Base-by-base conservation (phyloP, 2,113 vertebrate genomes). In the Nycticorax nycticorax region DNA sequence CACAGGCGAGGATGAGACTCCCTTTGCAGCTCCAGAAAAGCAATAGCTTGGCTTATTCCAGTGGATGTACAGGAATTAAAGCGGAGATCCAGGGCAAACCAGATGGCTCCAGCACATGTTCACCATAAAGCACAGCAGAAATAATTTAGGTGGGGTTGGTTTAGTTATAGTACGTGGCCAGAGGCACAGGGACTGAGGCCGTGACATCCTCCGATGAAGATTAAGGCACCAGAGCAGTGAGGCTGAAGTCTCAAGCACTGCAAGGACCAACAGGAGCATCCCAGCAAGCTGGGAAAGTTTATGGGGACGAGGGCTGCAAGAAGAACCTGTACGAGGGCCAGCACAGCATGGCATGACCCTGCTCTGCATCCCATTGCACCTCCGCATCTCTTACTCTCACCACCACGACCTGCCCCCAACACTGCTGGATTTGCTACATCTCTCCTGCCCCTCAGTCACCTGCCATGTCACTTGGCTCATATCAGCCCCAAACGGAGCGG, bases 401-500 rank as follows among this genome's bases (percentile, higher is more conserved):
- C 27, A 37, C 23, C 23, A 43, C 0, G 0, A 43, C 3, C 18
- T 48, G 37, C 21, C 56, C n/a, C 12, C 8, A 1, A 0, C 55
- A 69, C 2, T 8, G 11, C 24, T 72, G 63, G 14, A 52, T 60
- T 85, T 81, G 28, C 59, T 53, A 23, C 30, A 11, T 56, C 32
- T 6, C 28, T 47, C 26, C 27, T 71, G 26, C 30, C 33, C 63
- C 27, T 56, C 50, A 55, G 41, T 50, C 80, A n/a, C 43, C 28
- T 52, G 12, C 43, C 47, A 27, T 4, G 1, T 43, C 1, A 2
- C 20, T n/a, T n/a, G n/a, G 62, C 28, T 71, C 27, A 0, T 4
- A 14, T 6, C 37, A 73, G 50, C 63, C 87, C 55, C 55, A 41
- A 13, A 22, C 2, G 1, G 48, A 80, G 62, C 43, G 64, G 48